Evolutionary conservation across 2,797 vertebrate species (phyloP), one percentile per base, ranked within the genome.

Genomic region (Hemibagrus guttatus): DNA sequence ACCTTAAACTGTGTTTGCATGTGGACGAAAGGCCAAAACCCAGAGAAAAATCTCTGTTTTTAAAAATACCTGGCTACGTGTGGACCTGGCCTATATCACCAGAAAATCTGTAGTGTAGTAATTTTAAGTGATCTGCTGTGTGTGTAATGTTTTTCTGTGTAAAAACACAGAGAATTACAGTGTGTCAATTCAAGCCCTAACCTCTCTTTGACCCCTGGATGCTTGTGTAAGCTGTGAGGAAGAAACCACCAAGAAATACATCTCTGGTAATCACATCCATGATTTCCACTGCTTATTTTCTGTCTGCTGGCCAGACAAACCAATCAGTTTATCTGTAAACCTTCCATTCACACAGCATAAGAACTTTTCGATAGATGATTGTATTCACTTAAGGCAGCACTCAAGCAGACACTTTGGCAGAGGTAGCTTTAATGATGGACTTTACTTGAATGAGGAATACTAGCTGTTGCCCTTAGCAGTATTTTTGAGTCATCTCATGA

Each of bases 391-490:
- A 87, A 80, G 19, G 59, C 64, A 11, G 9, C 81, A 61, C 64
- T 87, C 86, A 52, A 49, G 19, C 72, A 52, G 63, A 61, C 61
- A 78, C 63, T 85, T 42, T 59, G 46, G 52, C 64, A 39, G 74
- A 31, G 58, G 1, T 16, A 16, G 6, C 61, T 42, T 46, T 87
- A 87, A 87, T 82, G 71, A 83, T 21, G 42, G 63, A 46, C 87
- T 61, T 86, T 13, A 78, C 39, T 6, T 61, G 68, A 81, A 69
- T 26, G 59, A 11, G 11, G n/a, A 19, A 26, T 64, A 81, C 84
- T 42, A 61, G 81, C 61, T 39, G 81, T 80, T 63, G 28, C 68
- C 19, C 4, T 81, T 81, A 74, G 46, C 13, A 17, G 19, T 56
- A 23, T 72, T 63, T 80, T 78, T 68, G 11, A 46, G 61, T 8